phyloP scores from a whole-genome alignment of 2,113 vertebrate genomes.

The Diphyllodes magnificus region DNA sequence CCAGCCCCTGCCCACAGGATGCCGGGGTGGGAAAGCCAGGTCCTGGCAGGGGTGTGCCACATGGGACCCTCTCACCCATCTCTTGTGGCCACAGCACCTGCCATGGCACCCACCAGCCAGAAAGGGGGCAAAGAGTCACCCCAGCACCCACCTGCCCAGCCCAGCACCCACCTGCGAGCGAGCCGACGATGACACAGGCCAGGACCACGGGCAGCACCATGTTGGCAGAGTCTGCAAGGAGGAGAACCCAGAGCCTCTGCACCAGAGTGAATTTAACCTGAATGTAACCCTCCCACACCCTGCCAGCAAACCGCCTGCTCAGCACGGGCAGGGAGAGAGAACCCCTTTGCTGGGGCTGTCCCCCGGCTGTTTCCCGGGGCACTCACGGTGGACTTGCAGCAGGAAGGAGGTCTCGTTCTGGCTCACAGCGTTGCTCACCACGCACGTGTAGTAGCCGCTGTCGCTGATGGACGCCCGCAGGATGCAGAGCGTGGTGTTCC shows the following conservation, averaged over 20 bases:
- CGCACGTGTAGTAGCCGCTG: not conserved
- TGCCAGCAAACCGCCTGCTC: not conserved
- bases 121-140: not conserved
- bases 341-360: accelerated
- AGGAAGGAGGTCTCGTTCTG: slow-evolving; percentile 8
- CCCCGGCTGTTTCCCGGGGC: accelerated
- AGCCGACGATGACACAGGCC: not conserved
- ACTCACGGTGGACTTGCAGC: slow-evolving; percentile 9
- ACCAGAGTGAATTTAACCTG: too few relatives aligned
- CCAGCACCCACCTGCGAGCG: not conserved
- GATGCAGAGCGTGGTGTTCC: not conserved
- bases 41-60: not conserved
- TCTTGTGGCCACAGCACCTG: accelerated
- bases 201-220: not conserved
- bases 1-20: not conserved
- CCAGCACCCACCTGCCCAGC: not conserved
- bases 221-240: not conserved
- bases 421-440: slow-evolving; percentile 23
- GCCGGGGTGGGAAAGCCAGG: not conserved
- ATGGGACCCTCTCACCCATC: not conserved
- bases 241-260: not conserved
- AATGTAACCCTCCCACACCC: not conserved
- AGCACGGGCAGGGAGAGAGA: not conserved
- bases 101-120: not conserved
- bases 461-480: not conserved